Evolutionary conservation across 1,140 invertebrate genomes (phyloP), one percentile per base, ranked within the genome.

Genomic region (Trichonephila clavipes): DNA sequence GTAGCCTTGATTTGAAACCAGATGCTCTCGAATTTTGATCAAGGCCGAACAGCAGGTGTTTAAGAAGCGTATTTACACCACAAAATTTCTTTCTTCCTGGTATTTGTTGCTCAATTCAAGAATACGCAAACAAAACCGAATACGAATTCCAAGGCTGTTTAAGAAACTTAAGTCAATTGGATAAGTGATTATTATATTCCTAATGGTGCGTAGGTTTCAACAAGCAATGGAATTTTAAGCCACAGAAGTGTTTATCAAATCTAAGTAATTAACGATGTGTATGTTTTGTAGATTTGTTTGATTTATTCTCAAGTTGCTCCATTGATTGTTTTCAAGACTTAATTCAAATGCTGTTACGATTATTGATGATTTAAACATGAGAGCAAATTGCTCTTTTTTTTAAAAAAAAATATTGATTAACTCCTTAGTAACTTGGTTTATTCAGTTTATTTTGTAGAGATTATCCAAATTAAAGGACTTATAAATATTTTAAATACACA

Each of bases 21-120:
- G 72, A 77, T 77, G 72, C 72, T 77, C 72, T 40, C 72, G 16
- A 34, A 34, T 12, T 40, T 16, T 40, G 10, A 34, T 28, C 72
- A 77, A 77, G 72, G 72, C 34, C 72, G 14, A 34, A 18, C 28
- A 77, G 72, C 72, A 77, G 72, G 72, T 77, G 72, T 64, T 51
- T 10, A 10, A 34, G 28, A 40, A 40, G 72, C 28, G 18, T 77
- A 77, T 77, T 77, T 77, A 77, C 28, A 40, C 0, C 4, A 40
- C 24, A 40, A 40, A 28, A 34, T 28, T 77, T 77, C 16, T 69
- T 69, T 69, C n/a, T 40, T 77, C 72, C 72, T 19, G 24, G 72
- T 64, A 40, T 77, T 77, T 77, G 72, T 77, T 77, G 66, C n/a
- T 69, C 66, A 69, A 69, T 24, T 24, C 12, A 0, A n/a, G 21